Conservation (phyloP, 2,797 vertebrate genomes). For the Myotis findleyi region DNA sequence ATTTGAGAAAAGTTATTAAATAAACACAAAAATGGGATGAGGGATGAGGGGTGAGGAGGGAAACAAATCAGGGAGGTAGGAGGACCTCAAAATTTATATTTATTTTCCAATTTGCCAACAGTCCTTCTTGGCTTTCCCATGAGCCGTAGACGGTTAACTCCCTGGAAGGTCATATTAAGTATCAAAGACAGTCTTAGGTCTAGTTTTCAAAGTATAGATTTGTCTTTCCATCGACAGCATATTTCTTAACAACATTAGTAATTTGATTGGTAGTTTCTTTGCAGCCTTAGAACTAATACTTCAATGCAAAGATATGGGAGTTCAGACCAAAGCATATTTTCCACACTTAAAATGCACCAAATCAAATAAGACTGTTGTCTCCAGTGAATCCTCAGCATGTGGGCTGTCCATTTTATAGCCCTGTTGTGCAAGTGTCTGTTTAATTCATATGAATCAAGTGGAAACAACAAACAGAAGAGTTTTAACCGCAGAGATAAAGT, state of each 20-base stretch:
- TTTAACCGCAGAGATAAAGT: conserved; percentile 63
- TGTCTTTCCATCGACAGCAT: background rate
- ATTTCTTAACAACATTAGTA: conserved; percentile 28
- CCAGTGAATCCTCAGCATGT: background rate
- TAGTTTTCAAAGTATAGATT: conserved; percentile 29
- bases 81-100: background rate
- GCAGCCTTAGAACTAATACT: conserved; percentile 34
- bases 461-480: conserved; percentile 20
- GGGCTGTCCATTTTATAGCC: background rate
- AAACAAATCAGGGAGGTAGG: background rate
- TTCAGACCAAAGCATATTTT: conserved; percentile 18
- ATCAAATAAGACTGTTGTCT: conserved; percentile 19
- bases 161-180: background rate
- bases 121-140: background rate
- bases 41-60: background rate
- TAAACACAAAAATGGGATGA: conserved; percentile 10
- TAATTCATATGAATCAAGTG: conserved; percentile 61
- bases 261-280: conserved; percentile 29
- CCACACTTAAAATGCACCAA: background rate
- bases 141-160: background rate
- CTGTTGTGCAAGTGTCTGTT: conserved; percentile 55
- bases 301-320: conserved; percentile 11
- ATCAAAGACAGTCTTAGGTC: conserved; percentile 26
- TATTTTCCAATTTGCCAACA: conserved; percentile 47
- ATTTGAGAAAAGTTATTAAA: conserved; percentile 31